These are phyloP conservation scores for Trachemys scripta DNA, from an alignment of 2,113 vertebrate genomes.

Conservation along the genomic window DNA sequence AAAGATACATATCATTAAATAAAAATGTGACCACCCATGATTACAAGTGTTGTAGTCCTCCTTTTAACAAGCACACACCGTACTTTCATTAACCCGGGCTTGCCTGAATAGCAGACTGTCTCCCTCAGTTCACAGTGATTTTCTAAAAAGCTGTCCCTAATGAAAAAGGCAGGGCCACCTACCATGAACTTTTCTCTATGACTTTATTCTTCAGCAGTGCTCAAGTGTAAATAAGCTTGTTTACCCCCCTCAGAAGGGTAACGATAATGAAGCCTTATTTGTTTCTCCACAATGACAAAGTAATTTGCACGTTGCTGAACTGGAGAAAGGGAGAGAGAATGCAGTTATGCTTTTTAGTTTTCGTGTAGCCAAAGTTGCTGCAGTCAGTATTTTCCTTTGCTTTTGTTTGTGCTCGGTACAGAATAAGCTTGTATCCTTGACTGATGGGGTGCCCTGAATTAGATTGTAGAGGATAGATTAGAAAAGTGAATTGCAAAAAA, in stretches of 20 bases:
- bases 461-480: neutral
- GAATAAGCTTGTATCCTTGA: slow-evolving; percentile 46
- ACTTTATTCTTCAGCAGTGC: slow-evolving; percentile 79
- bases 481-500: neutral
- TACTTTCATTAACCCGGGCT: slow-evolving; percentile 75
- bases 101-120: slow-evolving; percentile 76
- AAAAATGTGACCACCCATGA: slow-evolving; percentile 79
- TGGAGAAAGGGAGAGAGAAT: neutral
- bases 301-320: slow-evolving; percentile 65
- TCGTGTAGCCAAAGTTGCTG: slow-evolving; percentile 46
- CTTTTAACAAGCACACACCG: slow-evolving; percentile 70
- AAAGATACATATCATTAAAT: slow-evolving; percentile 75
- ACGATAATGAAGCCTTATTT: slow-evolving; percentile 82
- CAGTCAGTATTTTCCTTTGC: slow-evolving; percentile 55
- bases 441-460: slow-evolving; percentile 27
- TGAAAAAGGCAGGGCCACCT: slow-evolving; percentile 78
- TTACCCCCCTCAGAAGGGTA: slow-evolving; percentile 79
- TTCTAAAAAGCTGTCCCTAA: slow-evolving; percentile 62
- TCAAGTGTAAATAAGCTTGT: slow-evolving; percentile 84
- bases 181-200: slow-evolving; percentile 75
- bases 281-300: slow-evolving; percentile 76
- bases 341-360: slow-evolving; percentile 55
- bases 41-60: slow-evolving; percentile 67
- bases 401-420: slow-evolving; percentile 46
- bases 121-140: slow-evolving; percentile 54